Evolutionary conservation across 1,140 invertebrate species (phyloP).

Genomic region (Trichonephila inaurata): DNA sequence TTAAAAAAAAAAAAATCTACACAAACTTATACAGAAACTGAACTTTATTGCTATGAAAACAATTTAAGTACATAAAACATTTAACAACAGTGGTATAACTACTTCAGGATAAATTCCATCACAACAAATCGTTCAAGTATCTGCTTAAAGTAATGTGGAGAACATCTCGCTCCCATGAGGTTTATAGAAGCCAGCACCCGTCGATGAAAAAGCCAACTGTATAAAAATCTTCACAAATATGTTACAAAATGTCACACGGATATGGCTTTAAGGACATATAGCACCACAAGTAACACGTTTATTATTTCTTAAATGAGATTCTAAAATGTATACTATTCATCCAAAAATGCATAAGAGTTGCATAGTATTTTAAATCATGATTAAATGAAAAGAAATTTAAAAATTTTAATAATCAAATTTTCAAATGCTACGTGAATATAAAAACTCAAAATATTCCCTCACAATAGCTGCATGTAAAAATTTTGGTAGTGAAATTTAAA

Average conservation of each 20-base stretch:
- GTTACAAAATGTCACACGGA: slow-evolving; percentile 67
- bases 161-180: slow-evolving; percentile 56
- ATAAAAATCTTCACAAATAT: slow-evolving; percentile 61
- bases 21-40: slow-evolving; percentile 60
- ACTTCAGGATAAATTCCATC: slow-evolving; percentile 64
- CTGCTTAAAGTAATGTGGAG: slow-evolving; percentile 56
- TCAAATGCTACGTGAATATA: not conserved
- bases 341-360: slow-evolving; percentile 28
- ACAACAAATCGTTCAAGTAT: slow-evolving; percentile 57
- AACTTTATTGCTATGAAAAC: slow-evolving; percentile 73
- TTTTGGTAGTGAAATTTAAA: not conserved
- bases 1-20: not conserved
- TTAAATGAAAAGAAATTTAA: not conserved
- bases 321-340: slow-evolving; percentile 25
- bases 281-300: slow-evolving; percentile 65
- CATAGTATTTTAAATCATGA: not conserved
- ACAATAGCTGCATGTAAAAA: not conserved
- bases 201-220: slow-evolving; percentile 60
- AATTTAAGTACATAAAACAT: slow-evolving; percentile 76
- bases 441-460: not conserved
- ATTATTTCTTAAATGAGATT: slow-evolving; percentile 63
- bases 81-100: slow-evolving; percentile 73
- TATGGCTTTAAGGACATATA: slow-evolving; percentile 67
- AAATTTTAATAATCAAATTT: not conserved
- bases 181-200: slow-evolving; percentile 69